These are phyloP conservation scores for Paedocypris sp. DNA, from an alignment of 2,113 vertebrate genomes.

Conservation along the genomic window DNA sequence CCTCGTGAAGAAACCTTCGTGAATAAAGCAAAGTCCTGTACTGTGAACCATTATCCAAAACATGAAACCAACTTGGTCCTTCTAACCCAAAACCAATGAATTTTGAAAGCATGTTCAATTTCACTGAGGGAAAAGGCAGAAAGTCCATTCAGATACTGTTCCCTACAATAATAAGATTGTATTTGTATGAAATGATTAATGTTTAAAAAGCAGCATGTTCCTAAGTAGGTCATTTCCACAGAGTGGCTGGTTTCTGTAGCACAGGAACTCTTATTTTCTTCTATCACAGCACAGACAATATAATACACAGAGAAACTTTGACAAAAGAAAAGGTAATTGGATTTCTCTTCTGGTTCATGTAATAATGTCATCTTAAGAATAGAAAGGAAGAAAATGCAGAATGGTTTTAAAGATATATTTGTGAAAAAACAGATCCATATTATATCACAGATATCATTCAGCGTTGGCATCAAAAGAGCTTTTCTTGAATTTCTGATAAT, in stretches of 20 bases:
- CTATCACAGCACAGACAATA: neutral
- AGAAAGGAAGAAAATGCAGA: no score
- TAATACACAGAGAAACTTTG: neutral
- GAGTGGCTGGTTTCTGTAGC: slow-evolving; percentile 4
- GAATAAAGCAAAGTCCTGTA: no score
- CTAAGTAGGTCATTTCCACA: slow-evolving; percentile 31
- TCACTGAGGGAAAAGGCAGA: neutral
- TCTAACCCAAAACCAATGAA: neutral
- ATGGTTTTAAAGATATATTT: no score
- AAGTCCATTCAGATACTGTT: neutral
- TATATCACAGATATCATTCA: no score
- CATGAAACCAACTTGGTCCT: neutral
- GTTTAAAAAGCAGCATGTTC: slow-evolving; percentile 23
- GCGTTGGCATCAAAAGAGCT: no score
- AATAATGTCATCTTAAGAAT: no score
- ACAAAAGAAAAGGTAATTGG: neutral
- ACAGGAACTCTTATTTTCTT: neutral
- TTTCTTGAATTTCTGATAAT: no score
- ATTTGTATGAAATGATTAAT: slow-evolving; percentile 29
- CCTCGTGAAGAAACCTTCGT: no score
- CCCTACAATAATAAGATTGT: neutral
- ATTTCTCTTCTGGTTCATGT: neutral
- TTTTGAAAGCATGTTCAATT: neutral
- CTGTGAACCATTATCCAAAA: neutral
- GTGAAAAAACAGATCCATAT: no score